Conservation (phyloP, 2,113 vertebrate genomes). For the Hucho hucho region DNA sequence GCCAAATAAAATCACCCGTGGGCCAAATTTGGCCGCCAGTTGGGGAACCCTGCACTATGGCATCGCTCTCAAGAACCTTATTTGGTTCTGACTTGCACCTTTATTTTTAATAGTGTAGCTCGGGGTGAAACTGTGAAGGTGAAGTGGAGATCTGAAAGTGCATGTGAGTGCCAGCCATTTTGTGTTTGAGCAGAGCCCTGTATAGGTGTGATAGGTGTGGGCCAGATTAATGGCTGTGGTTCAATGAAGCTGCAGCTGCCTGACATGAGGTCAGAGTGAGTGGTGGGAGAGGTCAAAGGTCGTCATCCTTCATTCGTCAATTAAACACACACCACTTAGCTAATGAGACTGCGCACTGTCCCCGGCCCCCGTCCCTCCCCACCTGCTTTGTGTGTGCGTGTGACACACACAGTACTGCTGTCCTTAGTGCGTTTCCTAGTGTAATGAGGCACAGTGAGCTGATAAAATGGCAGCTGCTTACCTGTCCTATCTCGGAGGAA, state of each 20-base stretch:
- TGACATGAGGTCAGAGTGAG: constrained; percentile 38
- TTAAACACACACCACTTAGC: constrained; percentile 49
- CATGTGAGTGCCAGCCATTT: background rate
- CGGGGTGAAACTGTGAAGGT: background rate
- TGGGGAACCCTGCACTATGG: too few relatives aligned
- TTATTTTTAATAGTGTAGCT: too few relatives aligned
- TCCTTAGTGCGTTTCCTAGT: background rate
- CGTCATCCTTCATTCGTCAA: constrained; percentile 31
- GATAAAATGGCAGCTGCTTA: constrained; percentile 37
- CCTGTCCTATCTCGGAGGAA: constrained; percentile 38
- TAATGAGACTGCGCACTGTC: constrained; percentile 30
- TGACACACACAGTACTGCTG: constrained; percentile 14
- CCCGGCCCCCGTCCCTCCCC: background rate
- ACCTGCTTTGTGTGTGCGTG: background rate
- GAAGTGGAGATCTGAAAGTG: background rate
- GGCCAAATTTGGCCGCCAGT: too few relatives aligned
- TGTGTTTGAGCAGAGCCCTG: background rate
- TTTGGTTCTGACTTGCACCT: too few relatives aligned
- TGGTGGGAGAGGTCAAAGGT: constrained; percentile 35
- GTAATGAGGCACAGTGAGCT: constrained; percentile 30
- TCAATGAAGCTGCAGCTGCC: constrained; percentile 17
- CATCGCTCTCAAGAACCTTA: too few relatives aligned
- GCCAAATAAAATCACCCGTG: too few relatives aligned
- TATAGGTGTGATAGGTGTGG: constrained; percentile 3
- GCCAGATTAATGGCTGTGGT: constrained; percentile 28